Base-by-base conservation (phyloP, 2,888 invertebrate genomes). In the Hirtodrosophila histrioides region DNA sequence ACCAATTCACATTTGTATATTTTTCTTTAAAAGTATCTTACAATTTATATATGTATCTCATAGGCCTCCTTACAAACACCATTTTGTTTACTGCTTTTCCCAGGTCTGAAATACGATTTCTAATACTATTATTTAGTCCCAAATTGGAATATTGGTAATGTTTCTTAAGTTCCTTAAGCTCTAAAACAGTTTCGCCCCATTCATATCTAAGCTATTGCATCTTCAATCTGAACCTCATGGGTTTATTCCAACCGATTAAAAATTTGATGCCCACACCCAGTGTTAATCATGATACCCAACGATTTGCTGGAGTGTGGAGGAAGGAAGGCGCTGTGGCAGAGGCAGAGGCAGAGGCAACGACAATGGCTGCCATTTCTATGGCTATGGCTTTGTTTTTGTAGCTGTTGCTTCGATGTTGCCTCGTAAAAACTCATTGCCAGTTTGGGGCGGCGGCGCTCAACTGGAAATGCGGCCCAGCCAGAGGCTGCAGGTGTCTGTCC, bases 401-500 rank as follows among this genome's bases (percentile, higher is more conserved):
- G 61, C 54, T 50, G 49, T 60, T 45, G 60, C 68, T 57, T 37
- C 64, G 49, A 49, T 48, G 62, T 48, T 64, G 51, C 41, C 43
- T 57, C 64, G 64, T 54, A 51, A 64, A 67, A 54, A 74, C 79
- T 79, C 79, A 82, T 72, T 79, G 81, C 79, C 78, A 78, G 83
- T 77, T 83, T 72, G 82, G 80, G 84, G 72, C 71, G 78, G 77
- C 65, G 36, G 41, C 80, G 83, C 75, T 82, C 86, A 83, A 82
- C 86, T 86, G 86, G 86, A 82, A 82, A 82, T 79, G 75, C 77
- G 72, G 78, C 74, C 53, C 62, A 74, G 83, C 61, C 72, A 64
- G 66, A 66, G 75, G 75, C 83, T 79, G 86, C 82, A 82, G 83
- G 86, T 82, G 82, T 82, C 63, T 63, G 72, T 68, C 65, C 44